phyloP scores from a whole-genome alignment of 2,888 invertebrate genomes.

The Trissoscelio sp. region DNA sequence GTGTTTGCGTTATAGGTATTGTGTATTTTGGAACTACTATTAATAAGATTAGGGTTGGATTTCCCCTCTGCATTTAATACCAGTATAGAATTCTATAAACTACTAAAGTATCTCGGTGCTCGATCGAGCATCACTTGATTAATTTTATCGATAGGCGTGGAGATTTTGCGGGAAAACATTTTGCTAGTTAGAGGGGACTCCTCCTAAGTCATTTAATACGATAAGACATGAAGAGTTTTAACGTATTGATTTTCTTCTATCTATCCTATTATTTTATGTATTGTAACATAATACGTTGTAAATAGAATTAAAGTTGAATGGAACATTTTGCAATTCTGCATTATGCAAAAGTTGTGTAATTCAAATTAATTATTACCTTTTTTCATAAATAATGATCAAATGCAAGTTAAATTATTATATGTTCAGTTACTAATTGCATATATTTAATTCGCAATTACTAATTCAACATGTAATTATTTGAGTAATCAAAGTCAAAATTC shows the following conservation, averaged over 20 bases:
- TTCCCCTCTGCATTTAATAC: slow-evolving; percentile 18
- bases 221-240: neutral
- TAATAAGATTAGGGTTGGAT: slow-evolving; percentile 13
- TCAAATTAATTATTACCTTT: too few relatives aligned
- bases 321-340: neutral
- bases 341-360: neutral
- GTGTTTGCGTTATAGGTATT: neutral
- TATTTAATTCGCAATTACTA: too few relatives aligned
- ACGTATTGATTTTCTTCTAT: slow-evolving; percentile 9
- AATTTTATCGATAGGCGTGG: slow-evolving; percentile 42
- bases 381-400: too few relatives aligned
- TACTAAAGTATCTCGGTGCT: slow-evolving; percentile 1
- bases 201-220: slow-evolving; percentile 3
- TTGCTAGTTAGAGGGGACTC: slow-evolving; percentile 4
- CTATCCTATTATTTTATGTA: neutral
- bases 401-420: too few relatives aligned
- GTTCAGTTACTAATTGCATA: too few relatives aligned
- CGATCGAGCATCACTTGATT: slow-evolving; percentile 40
- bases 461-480: too few relatives aligned
- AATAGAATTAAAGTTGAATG: neutral
- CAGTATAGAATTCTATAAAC: slow-evolving; percentile 33
- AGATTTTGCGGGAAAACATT: slow-evolving; percentile 30
- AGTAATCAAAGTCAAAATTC: neutral
- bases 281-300: neutral
- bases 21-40: neutral